Base-by-base conservation (phyloP, 2,888 invertebrate genomes). In the Drosophila mayaguana region DNA sequence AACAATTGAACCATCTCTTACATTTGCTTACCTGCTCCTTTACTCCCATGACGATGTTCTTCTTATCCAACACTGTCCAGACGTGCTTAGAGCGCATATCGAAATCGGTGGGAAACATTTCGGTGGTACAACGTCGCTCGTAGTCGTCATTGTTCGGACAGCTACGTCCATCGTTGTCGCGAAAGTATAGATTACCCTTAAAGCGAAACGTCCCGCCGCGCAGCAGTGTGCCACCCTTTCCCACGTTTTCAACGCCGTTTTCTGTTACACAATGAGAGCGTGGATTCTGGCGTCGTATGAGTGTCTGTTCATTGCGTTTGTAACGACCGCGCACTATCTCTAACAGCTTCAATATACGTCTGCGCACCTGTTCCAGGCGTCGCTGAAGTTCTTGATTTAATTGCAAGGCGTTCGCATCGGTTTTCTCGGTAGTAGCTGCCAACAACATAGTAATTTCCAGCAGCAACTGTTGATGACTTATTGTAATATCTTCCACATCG, bases 71-170 rank as follows among this genome's bases (percentile, higher is more conserved):
- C 0, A 93, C 84, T 0, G 95, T 94, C 95, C 95, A 95, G 0
- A 94, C 93, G 0, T 93, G 93, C 2, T 93, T 92, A 0, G 93
- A 91, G 9, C 91, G 88, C 11, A 94, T 87, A 46, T 91, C 86
- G 1, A 92, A 81, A 65, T 93, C 92, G 14, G 94, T 93, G 54
- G 94, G 94, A 78, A 93, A 93, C 67, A 92, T 81, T 86, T 93
- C 93, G 3, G 80, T 80, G 1, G 36, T 43, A 6, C 80, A 65
- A 50, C 95, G 94, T 63, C 91, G 92, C 83, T 93, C 93, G 8
- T 95, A 94, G 81, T 96, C 96, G 6, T 93, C 92, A 91, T 96
- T 96, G 25, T 92, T 89, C 0, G 94, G 94, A 22, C 95, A 94
- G 5, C 93, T 91, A 77, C 94, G 95, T 25, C 94, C 93, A 22